Conservation (phyloP, 2,888 invertebrate species). For the Isoperla grammatica region DNA sequence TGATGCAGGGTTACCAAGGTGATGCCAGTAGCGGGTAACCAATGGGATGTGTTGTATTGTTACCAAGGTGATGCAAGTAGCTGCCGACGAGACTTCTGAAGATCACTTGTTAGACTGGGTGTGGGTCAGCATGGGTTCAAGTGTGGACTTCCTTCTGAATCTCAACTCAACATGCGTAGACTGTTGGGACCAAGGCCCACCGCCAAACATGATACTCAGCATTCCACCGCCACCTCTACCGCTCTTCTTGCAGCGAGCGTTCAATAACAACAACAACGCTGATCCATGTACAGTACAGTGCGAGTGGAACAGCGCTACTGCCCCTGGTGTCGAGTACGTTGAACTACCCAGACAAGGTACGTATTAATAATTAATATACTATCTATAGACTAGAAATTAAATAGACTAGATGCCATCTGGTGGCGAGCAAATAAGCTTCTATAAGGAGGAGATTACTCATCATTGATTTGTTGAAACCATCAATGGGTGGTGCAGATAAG, state of each 20-base stretch:
- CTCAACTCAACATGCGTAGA: constrained; percentile 41
- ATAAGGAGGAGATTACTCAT: too few relatives aligned
- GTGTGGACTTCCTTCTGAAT: constrained; percentile 34
- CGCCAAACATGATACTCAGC: constrained; percentile 74
- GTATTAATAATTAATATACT: constrained; percentile 38
- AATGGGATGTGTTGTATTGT: too few relatives aligned
- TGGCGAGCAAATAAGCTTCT: too few relatives aligned
- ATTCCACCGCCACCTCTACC: constrained; percentile 84
- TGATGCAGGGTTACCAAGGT: too few relatives aligned
- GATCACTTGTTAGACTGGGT: constrained; percentile 5
- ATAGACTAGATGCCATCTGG: too few relatives aligned
- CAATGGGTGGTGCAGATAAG: too few relatives aligned
- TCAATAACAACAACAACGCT: constrained; percentile 39
- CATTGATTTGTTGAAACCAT: too few relatives aligned
- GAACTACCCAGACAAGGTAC: constrained; percentile 73
- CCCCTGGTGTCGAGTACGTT: constrained; percentile 66
- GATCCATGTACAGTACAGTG: constrained; percentile 43
- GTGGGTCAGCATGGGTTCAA: constrained; percentile 29
- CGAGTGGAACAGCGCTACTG: constrained; percentile 44
- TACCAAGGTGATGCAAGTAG: too few relatives aligned
- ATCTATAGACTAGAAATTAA: constrained; percentile 34
- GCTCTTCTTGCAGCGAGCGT: constrained; percentile 54
- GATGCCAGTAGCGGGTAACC: too few relatives aligned
- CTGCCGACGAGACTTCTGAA: too few relatives aligned
- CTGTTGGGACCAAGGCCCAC: constrained; percentile 58